These are phyloP conservation scores for Chrysoperla carnea DNA, from an alignment of 1,140 invertebrate genomes.

Conservation along the genomic window DNA sequence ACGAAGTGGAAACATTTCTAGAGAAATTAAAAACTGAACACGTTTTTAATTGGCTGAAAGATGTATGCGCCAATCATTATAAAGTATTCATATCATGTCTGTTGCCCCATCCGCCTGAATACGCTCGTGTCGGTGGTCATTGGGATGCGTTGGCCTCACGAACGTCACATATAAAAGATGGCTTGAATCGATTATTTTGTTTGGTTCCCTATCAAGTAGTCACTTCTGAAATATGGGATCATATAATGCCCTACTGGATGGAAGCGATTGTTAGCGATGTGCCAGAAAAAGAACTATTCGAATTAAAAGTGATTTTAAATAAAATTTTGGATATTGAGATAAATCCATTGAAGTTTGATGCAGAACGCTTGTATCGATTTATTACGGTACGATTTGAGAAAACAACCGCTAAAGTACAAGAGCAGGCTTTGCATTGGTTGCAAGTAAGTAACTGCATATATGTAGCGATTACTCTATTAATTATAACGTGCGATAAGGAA, in stretches of 20 bases:
- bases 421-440: conserved; percentile 89
- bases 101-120: conserved; percentile 73
- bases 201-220: conserved; percentile 96
- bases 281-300: conserved; percentile 75
- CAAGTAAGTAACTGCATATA: conserved; percentile 44
- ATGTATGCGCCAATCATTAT: conserved; percentile 71
- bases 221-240: conserved; percentile 89
- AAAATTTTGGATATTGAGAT: conserved; percentile 95
- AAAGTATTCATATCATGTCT: conserved; percentile 74
- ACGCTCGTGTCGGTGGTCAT: conserved; percentile 81
- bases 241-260: conserved; percentile 97
- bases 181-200: conserved; percentile 79
- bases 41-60: conserved; percentile 80
- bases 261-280: conserved; percentile 92
- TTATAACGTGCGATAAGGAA: too few species aligned
- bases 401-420: conserved; percentile 70
- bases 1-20: conserved; percentile 20
- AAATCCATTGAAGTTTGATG: conserved; percentile 84
- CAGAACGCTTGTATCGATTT: conserved; percentile 90
- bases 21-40: conserved; percentile 88
- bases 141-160: conserved; percentile 84
- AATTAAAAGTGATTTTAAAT: conserved; percentile 83
- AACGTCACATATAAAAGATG: conserved; percentile 90
- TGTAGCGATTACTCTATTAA: not conserved
- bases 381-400: conserved; percentile 72